Conservation (phyloP, 1,140 invertebrate species). For the Thaumetopoea pityocampa region DNA sequence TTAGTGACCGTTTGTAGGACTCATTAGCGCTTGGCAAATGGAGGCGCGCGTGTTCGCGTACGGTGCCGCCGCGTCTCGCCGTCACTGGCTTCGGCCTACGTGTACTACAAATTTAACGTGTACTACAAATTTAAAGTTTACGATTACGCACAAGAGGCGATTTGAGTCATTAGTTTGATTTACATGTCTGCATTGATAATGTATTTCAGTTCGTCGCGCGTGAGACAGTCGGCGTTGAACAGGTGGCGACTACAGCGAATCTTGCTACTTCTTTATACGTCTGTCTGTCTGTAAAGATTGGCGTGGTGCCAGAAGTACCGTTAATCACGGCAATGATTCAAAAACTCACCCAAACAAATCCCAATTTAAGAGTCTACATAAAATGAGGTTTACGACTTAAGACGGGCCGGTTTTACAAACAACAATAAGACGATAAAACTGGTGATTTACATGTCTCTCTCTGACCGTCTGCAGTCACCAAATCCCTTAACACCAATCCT, state of each 20-base stretch:
- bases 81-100: background rate
- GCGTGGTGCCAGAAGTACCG: slow-evolving; percentile 29
- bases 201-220: background rate
- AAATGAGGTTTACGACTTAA: slow-evolving; percentile 27
- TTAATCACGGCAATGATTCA: slow-evolving; percentile 25
- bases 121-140: slow-evolving; percentile 4
- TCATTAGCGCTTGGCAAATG: background rate
- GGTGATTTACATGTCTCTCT: slow-evolving; percentile 36
- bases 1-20: slow-evolving; percentile 1
- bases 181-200: slow-evolving; percentile 1
- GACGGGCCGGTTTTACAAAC: slow-evolving; percentile 24
- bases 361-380: slow-evolving; percentile 37
- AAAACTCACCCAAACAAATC: slow-evolving; percentile 34
- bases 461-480: slow-evolving; percentile 22
- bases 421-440: slow-evolving; percentile 37
- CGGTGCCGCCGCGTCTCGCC: slow-evolving; percentile 18
- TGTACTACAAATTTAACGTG: too few relatives aligned
- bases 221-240: background rate
- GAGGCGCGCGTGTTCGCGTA: slow-evolving; percentile 6
- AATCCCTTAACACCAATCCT: background rate
- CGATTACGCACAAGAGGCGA: background rate
- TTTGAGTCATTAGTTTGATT: background rate
- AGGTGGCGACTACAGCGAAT: background rate
- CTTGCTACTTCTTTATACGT: background rate
- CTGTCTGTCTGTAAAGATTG: slow-evolving; percentile 15